Conservation (phyloP, 2,888 invertebrate genomes). For the Amphipyra tragopoginis region DNA sequence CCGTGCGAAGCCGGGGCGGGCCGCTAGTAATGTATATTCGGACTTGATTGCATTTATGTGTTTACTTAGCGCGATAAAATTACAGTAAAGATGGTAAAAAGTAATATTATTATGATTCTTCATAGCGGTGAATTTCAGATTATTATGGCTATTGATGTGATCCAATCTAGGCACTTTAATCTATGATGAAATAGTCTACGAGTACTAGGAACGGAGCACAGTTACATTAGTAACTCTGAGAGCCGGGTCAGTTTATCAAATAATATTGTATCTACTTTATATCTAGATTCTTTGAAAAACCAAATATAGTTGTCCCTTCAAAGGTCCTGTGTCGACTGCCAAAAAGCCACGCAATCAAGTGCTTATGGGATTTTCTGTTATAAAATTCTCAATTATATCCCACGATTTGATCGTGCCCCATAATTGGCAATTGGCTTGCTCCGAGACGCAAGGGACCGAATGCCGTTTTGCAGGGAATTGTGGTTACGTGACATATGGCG, state of each 20-base stretch:
- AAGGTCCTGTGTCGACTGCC: neutral
- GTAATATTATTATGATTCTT: too few species aligned
- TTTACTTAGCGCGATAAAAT: too few species aligned
- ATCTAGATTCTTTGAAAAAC: neutral
- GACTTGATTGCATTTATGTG: too few species aligned
- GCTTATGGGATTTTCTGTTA: neutral
- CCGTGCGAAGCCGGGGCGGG: too few species aligned
- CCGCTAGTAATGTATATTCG: too few species aligned
- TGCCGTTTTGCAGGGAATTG: neutral
- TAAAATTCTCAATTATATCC: neutral
- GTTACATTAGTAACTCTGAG: neutral
- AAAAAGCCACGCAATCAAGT: neutral
- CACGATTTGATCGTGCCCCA: neutral
- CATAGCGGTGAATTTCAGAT: too few species aligned
- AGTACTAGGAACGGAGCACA: neutral
- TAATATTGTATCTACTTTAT: neutral
- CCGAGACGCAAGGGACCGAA: neutral
- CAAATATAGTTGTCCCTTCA: neutral
- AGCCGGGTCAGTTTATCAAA: neutral
- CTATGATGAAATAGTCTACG: too few species aligned
- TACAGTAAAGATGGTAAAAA: too few species aligned
- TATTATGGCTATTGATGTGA: too few species aligned
- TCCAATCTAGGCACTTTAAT: too few species aligned
- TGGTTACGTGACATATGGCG: neutral
- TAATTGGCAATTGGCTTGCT: neutral